Percentiles rank a stretch among this genome's conserved stretches.
phyloP scores from a whole-genome alignment of 2,797 vertebrate genomes.

The Cebuella pygmaea region DNA sequence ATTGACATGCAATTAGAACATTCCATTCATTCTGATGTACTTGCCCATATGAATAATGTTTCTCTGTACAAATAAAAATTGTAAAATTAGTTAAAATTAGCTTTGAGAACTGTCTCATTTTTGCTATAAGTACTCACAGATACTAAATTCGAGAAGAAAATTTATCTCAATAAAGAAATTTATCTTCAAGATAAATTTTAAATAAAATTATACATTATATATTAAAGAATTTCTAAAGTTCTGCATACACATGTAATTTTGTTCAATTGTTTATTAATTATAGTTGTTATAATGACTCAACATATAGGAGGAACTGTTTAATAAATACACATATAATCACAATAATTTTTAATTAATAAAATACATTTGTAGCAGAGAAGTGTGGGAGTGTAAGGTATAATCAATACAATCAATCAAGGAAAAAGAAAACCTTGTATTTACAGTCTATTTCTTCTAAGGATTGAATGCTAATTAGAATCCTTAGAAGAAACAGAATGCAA shows the following conservation, averaged over 20 bases:
- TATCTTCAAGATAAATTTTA: not conserved
- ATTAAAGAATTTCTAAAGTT: not conserved
- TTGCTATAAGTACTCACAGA: not conserved
- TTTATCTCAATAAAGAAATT: not conserved
- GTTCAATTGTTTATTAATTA: not conserved
- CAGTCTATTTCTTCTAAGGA: no score
- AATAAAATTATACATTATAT: not conserved
- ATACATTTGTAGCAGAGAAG: not conserved
- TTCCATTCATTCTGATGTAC: not conserved
- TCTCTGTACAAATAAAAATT: not conserved
- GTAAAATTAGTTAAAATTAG: constrained; percentile 16
- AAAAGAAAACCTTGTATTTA: no score
- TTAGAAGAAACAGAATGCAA: not conserved
- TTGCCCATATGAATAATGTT: not conserved
- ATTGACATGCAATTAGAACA: not conserved
- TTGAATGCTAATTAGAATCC: not conserved
- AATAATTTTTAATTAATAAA: not conserved
- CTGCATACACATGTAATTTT: not conserved
- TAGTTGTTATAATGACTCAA: not conserved
- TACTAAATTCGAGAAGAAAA: not conserved
- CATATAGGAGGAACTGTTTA: not conserved
- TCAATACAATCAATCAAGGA: not conserved
- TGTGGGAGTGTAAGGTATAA: not conserved
- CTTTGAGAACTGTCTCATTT: not conserved
- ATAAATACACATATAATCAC: not conserved